These are phyloP conservation scores for Dicaeum eximium DNA, from an alignment of 2,113 vertebrate genomes.

Conservation along the genomic window DNA sequence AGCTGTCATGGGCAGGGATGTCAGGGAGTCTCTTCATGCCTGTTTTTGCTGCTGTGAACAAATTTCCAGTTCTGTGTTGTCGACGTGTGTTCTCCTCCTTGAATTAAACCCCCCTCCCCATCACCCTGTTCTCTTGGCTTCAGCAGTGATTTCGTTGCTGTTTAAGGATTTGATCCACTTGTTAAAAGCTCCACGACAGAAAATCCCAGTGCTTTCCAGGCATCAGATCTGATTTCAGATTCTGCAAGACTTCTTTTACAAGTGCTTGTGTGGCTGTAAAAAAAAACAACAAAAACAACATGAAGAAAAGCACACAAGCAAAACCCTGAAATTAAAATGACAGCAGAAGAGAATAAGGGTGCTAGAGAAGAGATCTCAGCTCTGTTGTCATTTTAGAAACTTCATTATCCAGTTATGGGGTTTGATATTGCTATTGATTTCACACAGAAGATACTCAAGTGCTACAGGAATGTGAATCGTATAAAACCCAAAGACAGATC, in stretches of 20 bases:
- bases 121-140: neutral
- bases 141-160: neutral
- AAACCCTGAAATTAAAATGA: neutral
- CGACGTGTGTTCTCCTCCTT: neutral
- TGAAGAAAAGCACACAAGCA: neutral
- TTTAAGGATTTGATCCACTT: neutral
- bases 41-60: neutral
- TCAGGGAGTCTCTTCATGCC: neutral
- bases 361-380: neutral
- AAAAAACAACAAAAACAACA: neutral
- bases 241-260: neutral
- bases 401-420: slow-evolving; percentile 31
- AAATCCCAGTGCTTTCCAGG: neutral
- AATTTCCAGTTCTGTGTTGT: neutral
- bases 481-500: neutral
- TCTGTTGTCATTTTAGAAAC: slow-evolving; percentile 17
- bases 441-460: neutral
- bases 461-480: neutral
- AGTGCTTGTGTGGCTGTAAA: neutral
- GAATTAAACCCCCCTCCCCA: neutral
- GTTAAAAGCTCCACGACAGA: neutral
- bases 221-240: neutral
- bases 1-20: neutral
- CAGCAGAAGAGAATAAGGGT: neutral
- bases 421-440: slow-evolving; percentile 56